A percentile compares a stretch with the other conserved stretches of the same genome.
Conservation (phyloP, 1,140 invertebrate species). For the Lerema accius region DNA sequence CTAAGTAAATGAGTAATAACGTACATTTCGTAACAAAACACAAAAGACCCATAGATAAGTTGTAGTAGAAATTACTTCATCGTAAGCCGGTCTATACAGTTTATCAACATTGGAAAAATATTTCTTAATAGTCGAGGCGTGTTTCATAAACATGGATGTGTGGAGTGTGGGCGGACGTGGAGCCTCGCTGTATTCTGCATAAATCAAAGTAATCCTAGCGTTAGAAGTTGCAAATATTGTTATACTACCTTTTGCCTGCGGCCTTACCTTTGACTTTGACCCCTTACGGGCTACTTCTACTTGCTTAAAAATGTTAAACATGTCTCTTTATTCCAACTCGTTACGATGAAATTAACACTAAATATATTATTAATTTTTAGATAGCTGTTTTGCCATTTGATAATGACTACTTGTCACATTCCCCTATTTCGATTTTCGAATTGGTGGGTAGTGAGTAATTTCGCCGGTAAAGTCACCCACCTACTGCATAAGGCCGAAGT, state of each 20-base stretch:
- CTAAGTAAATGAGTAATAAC: neutral
- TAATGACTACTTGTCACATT: too few species aligned
- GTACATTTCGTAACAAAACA: constrained; percentile 1
- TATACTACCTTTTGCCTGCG: neutral
- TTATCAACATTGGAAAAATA: constrained; percentile 33
- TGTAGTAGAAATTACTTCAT: constrained; percentile 4
- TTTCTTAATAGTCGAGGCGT: constrained; percentile 31
- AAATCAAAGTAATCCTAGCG: constrained; percentile 34
- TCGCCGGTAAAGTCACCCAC: too few species aligned
- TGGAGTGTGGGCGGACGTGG: constrained; percentile 29
- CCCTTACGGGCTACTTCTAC: too few species aligned
- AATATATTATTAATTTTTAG: too few species aligned
- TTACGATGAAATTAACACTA: too few species aligned
- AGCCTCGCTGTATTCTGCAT: constrained; percentile 38
- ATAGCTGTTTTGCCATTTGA: too few species aligned
- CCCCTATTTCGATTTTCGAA: too few species aligned
- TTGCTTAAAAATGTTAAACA: too few species aligned
- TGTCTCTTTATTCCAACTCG: too few species aligned
- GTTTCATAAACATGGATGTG: constrained; percentile 31
- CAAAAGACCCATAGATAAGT: constrained; percentile 9
- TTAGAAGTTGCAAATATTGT: constrained; percentile 8
- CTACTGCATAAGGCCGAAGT: too few species aligned
- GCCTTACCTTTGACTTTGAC: too few species aligned
- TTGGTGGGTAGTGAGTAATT: too few species aligned
- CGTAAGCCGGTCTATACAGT: constrained; percentile 20